These are phyloP conservation scores for Shinisaurus crocodilurus DNA, from an alignment of 2,113 vertebrate species.

Conservation along the genomic window DNA sequence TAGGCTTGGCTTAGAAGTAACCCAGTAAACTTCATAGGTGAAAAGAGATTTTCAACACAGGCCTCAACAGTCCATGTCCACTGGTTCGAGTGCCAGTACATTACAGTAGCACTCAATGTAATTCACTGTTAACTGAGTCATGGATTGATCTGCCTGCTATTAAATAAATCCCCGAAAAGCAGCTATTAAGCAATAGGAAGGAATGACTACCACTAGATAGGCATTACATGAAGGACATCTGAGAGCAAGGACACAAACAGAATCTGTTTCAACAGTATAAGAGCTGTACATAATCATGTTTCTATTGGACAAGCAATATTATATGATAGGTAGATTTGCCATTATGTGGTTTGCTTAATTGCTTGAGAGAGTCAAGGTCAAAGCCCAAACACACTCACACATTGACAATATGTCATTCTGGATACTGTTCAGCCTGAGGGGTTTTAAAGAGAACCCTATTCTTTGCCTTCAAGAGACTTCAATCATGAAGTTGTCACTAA, in stretches of 20 bases:
- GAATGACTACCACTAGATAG: not conserved
- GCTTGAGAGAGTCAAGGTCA: not conserved
- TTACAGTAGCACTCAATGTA: not conserved
- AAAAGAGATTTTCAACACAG: not conserved
- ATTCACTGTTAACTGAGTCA: not conserved
- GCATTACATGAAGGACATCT: not conserved
- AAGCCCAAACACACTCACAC: not conserved
- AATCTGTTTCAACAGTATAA: not conserved
- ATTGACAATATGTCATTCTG: not conserved
- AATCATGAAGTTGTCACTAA: not conserved
- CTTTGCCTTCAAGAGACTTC: constrained; percentile 23
- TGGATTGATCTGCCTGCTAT: not conserved
- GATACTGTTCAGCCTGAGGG: not conserved
- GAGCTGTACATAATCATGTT: not conserved
- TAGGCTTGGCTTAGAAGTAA: not conserved
- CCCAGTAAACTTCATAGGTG: not conserved
- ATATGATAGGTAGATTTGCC: not conserved
- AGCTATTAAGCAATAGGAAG: not conserved
- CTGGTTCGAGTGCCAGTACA: not conserved
- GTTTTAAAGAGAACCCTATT: not conserved
- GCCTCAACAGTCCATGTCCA: not conserved
- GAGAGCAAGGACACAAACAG: not conserved
- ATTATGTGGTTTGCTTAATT: not conserved
- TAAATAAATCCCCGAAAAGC: not conserved
- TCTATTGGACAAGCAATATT: not conserved